A percentile compares a stretch with the other conserved stretches of the same genome.
Evolutionary conservation across 2,888 invertebrate species (phyloP).

Genomic region (Steinernema hermaphroditum): DNA sequence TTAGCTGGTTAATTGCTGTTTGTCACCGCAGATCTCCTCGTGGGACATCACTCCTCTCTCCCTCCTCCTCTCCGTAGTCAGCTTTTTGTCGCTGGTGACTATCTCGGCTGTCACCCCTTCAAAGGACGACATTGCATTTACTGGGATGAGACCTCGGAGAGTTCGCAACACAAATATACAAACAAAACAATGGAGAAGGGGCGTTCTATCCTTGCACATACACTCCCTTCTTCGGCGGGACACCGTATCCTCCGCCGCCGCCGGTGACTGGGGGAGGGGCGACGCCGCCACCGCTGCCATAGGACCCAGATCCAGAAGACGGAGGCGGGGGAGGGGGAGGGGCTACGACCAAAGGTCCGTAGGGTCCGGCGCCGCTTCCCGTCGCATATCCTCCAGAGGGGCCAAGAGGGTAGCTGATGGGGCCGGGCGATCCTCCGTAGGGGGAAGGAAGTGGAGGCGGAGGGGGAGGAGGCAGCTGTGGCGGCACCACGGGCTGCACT

Average conservation of each 20-base stretch:
- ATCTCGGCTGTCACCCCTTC: too few species aligned
- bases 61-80: too few species aligned
- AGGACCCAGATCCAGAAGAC: neutral
- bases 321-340: neutral
- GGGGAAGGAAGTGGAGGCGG: neutral
- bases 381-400: neutral
- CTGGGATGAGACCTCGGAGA: constrained; percentile 9
- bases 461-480: neutral
- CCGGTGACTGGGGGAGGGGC: neutral
- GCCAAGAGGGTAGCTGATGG: neutral
- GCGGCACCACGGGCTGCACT: neutral
- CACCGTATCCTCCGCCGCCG: neutral
- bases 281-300: neutral
- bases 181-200: neutral
- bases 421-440: neutral
- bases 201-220: too few species aligned
- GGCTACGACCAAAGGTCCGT: neutral
- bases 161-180: constrained; percentile 17
- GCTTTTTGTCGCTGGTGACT: too few species aligned
- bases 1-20: too few species aligned
- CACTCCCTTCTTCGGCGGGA: neutral
- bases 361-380: too few species aligned
- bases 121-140: neutral
- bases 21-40: too few species aligned
- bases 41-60: too few species aligned